Evolutionary conservation across 2,888 invertebrate species (phyloP).

Genomic region (Zhengitettix transpicula): DNA sequence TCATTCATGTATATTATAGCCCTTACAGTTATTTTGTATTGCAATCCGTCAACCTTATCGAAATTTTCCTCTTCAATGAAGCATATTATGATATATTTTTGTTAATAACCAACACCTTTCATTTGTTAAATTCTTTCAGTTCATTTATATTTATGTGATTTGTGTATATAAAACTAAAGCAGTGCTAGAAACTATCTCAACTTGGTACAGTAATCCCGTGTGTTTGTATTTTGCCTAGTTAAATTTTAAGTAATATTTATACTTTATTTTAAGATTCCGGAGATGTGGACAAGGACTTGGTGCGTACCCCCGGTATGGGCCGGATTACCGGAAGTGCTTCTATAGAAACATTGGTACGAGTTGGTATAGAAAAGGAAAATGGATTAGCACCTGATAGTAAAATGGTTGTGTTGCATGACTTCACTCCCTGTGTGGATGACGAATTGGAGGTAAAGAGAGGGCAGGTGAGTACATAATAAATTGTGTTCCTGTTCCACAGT

Average conservation of each 20-base stretch:
- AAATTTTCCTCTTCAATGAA: no score
- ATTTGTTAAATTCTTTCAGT: no score
- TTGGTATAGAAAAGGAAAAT: conserved; percentile 85
- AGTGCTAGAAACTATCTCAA: not conserved
- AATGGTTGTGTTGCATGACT: conserved; percentile 89
- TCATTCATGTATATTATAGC: no score
- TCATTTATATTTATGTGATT: no score
- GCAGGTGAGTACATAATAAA: conserved; percentile 31
- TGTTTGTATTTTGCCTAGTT: not conserved
- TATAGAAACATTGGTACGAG: conserved; percentile 75
- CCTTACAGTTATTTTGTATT: no score
- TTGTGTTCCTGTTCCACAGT: no score
- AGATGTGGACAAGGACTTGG: conserved; percentile 61
- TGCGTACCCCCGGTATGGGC: conserved; percentile 66
- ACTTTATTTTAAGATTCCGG: conserved; percentile 43
- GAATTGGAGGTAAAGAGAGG: conserved; percentile 82
- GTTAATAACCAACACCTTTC: no score
- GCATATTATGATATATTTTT: no score
- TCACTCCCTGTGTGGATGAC: conserved; percentile 88
- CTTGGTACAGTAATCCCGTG: not conserved
- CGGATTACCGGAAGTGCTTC: conserved; percentile 89
- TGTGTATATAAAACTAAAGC: no score
- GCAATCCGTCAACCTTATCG: no score
- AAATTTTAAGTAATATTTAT: conserved; percentile 12
- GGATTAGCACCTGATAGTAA: conserved; percentile 83